Percentiles rank a stretch among this genome's conserved stretches.
These are phyloP conservation scores for Gymnobelideus leadbeateri DNA, from an alignment of 2,113 vertebrate species.

Conservation along the genomic window DNA sequence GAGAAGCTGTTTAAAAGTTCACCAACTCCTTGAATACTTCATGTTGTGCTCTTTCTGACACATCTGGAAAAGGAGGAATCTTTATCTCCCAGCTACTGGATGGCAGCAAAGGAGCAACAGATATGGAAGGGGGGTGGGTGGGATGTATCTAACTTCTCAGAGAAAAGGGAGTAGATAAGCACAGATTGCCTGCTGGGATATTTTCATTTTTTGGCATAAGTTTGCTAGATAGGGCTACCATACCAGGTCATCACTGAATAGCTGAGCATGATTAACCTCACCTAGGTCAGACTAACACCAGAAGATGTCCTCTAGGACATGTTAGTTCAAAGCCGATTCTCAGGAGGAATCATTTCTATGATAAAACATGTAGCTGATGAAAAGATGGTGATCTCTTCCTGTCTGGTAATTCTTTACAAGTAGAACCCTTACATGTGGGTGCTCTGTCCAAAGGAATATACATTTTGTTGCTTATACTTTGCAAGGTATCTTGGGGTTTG, in stretches of 20 bases:
- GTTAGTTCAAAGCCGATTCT: conserved; percentile 34
- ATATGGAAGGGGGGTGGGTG: neutral
- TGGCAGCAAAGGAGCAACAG: conserved; percentile 20
- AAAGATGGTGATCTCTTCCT: neutral
- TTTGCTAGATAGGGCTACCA: conserved; percentile 45
- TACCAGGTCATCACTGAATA: conserved; percentile 40
- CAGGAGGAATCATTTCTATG: neutral
- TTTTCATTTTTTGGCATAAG: conserved; percentile 46
- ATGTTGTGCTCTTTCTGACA: neutral
- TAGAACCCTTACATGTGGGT: too few relatives aligned
- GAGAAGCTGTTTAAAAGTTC: neutral
- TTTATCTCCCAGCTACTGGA: conserved; percentile 35
- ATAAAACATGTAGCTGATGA: neutral
- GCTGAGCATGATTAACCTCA: conserved; percentile 31
- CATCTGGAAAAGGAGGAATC: neutral
- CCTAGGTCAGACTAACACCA: conserved; percentile 13
- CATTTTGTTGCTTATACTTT: too few relatives aligned
- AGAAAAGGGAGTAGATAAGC: conserved; percentile 49
- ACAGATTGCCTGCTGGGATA: conserved; percentile 25
- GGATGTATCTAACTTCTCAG: conserved; percentile 24
- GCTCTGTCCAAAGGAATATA: too few relatives aligned
- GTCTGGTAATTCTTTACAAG: neutral
- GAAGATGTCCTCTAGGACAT: conserved; percentile 40
- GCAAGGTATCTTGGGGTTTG: too few relatives aligned
- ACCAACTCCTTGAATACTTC: neutral